Evolutionary conservation across 2,113 vertebrate species (phyloP), one percentile per base, ranked within the genome.

Genomic region (Daboia siamensis): DNA sequence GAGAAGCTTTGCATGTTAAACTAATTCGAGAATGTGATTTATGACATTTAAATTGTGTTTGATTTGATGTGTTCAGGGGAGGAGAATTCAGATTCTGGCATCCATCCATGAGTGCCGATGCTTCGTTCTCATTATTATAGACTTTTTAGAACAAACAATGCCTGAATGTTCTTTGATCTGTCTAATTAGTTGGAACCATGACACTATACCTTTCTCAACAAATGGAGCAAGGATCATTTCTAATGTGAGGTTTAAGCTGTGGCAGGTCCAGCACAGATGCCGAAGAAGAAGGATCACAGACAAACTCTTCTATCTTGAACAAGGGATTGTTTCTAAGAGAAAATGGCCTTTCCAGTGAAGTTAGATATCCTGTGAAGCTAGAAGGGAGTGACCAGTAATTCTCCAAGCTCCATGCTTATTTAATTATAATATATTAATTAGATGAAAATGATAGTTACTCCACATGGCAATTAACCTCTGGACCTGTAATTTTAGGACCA

Each of bases 391-490:
- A 29, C 51, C 6, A 9, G 12, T 86, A 86, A 51, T 52, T 57
- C 88, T 3, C 84, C 46, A 21, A 59, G 51, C 23, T 86, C 54
- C 85, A 48, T 56, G 48, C 88, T 90, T 92, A 51, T 85, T 85
- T 92, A 85, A 89, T 92, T 89, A 92, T 89, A 55, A 33, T 29
- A 85, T 57, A 89, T 92, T 87, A 91, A 87, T 91, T 91, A 87
- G 85, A 91, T 39, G 9, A 48, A n/a, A 64, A 69, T 20, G n/a
- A 52, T 87, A 87, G 46, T 87, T 87, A 39, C 54, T 89, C 57
- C 86, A 56, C 44, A 17, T 89, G 80, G 69, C 87, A 92, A 92
- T 92, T 92, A 92, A 92, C 91, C 91, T 85, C 91, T 59, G 55
- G 87, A 69, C 23, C 44, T 89, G 44, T 92, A 89, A 92, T 85